Percentiles rank a stretch among this genome's conserved stretches.
phyloP scores from a whole-genome alignment of 1,140 invertebrate species.

The Nixonia krombeini region DNA sequence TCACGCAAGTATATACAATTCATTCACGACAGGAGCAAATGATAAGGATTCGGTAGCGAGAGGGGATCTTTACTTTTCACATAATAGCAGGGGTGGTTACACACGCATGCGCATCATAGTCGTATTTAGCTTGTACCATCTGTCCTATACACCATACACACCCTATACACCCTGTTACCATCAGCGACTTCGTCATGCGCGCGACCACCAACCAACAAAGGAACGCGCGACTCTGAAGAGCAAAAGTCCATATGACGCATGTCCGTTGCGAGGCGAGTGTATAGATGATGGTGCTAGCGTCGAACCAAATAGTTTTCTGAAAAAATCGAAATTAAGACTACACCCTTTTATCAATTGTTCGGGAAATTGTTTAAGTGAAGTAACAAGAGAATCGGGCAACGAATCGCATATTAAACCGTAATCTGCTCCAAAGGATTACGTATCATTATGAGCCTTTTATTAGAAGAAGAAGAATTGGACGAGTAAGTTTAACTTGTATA shows the following conservation, averaged over 20 bases:
- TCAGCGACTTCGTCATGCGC: background rate
- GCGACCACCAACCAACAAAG: background rate
- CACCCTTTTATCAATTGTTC: background rate
- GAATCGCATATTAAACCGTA: background rate
- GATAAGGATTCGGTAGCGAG: background rate
- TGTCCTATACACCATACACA: background rate
- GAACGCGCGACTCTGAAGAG: constrained; percentile 8
- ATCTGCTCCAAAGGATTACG: background rate
- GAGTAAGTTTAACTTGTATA: constrained; percentile 27
- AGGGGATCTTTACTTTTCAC: constrained; percentile 1
- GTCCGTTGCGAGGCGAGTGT: constrained; percentile 10
- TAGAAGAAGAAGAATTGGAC: constrained; percentile 30
- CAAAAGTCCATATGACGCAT: constrained; percentile 33
- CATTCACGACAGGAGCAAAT: background rate
- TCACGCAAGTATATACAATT: background rate
- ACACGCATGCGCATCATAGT: background rate
- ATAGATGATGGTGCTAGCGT: constrained; percentile 12
- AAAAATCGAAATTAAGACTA: background rate
- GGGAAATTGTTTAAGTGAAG: background rate
- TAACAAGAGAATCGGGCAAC: constrained; percentile 4
- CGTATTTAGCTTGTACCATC: no score
- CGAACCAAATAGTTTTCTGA: background rate
- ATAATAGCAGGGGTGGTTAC: background rate
- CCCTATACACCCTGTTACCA: background rate
- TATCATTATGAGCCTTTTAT: constrained; percentile 26